Base-by-base conservation (phyloP, 2,797 vertebrate genomes). In the Pipistrellus nathusii region DNA sequence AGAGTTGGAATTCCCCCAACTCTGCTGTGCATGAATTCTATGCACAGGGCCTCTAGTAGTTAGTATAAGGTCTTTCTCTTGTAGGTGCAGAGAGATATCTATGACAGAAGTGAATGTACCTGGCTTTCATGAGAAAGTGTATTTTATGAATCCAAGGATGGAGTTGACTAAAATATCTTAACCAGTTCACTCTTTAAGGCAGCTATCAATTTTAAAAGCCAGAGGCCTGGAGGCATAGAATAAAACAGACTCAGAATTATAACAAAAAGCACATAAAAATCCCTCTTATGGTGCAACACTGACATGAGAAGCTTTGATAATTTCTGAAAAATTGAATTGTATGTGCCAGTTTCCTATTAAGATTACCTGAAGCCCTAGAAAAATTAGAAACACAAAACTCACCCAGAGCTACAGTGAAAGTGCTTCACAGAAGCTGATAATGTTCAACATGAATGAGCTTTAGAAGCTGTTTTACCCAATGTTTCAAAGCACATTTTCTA, bases 151-250 rank as follows among this genome's bases (percentile, higher is more conserved):
- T 73, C 6, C 20, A 77, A 85, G 55, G 90, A 73, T 55, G 17
- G 20, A 92, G 41, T 27, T 96, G 35, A 46, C 68, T 83, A 71
- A 91, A 94, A 93, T 91, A 69, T 66, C 76, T 85, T 69, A 73
- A 46, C 30, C 18, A 92, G 2, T 85, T 32, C 27, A 17, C 6
- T 53, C 41, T 75, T 75, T 69, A 82, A 75, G 5, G 5, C 2
- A 94, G 62, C 6, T 88, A 77, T 90, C n/a, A 93, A 75, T 93
- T 95, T 95, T 53, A 93, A 93, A 95, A 93, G 71, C 41, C 44
- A 46, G 48, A 7, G 20, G 71, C 35, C 10, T 81, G 23, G 32
- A 84, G 21, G 41, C 25, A 51, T 41, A 62, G 5, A 82, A 55
- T 92, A 88, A 59, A 90, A 55, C 18, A 78, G 12, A 15, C 30